Conservation (phyloP, 2,113 vertebrate genomes). For the Fregetta grallaria region DNA sequence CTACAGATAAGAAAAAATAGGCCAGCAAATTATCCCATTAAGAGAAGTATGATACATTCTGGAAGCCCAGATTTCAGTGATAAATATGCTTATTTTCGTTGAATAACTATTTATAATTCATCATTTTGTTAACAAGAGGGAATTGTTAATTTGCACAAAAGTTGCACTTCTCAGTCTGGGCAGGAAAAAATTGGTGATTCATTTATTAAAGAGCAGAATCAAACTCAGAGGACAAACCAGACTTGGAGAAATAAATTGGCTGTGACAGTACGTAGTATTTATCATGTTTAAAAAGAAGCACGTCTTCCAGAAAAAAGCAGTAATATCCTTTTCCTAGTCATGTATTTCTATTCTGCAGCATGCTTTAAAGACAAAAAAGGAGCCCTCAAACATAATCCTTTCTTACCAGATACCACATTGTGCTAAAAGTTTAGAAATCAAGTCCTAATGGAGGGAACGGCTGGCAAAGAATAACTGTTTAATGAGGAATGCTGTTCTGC, state of each 20-base stretch:
- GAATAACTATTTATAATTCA: slow-evolving; percentile 44
- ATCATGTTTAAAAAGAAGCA: slow-evolving; percentile 13
- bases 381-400: not conserved
- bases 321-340: not conserved
- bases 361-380: not conserved
- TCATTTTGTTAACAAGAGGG: slow-evolving; percentile 16
- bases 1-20: not conserved
- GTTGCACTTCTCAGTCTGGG: slow-evolving; percentile 18
- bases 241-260: slow-evolving; percentile 41
- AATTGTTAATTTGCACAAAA: slow-evolving; percentile 31
- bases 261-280: not conserved
- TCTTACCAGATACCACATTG: not conserved
- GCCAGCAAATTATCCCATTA: slow-evolving; percentile 10
- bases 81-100: slow-evolving; percentile 37
- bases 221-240: slow-evolving; percentile 30
- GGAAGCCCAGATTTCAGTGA: not conserved
- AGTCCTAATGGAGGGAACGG: not conserved
- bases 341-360: not conserved
- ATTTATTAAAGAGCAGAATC: slow-evolving; percentile 34
- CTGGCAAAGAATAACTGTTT: not conserved
- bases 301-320: not conserved
- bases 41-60: not conserved
- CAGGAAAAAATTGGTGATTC: slow-evolving; percentile 26
- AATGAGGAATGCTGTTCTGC: not conserved
- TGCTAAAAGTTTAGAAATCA: not conserved